A percentile compares a stretch with the other conserved stretches of the same genome.
Evolutionary conservation across 92 coral and sea anemone species (phyloP).

Genomic region (Heteractis magnifica): DNA sequence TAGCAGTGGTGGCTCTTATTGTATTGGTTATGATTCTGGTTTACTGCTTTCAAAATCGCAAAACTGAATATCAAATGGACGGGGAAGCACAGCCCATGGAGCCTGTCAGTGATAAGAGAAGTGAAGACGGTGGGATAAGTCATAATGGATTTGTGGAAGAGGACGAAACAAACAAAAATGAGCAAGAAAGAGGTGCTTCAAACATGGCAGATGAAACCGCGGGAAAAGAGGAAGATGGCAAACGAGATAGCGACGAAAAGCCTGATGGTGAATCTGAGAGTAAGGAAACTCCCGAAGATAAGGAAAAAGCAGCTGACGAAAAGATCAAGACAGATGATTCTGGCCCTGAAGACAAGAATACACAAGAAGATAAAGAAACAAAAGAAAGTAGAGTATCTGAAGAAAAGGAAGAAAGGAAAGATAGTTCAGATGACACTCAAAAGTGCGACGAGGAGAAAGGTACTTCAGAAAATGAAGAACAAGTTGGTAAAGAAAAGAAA

Average conservation of each 20-base stretch:
- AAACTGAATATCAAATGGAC: slow-evolving; percentile 5
- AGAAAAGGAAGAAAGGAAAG: background rate
- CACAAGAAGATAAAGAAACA: background rate
- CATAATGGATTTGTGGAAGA: background rate
- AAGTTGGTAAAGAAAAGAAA: background rate
- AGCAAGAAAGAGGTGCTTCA: background rate
- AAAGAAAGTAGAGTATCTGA: background rate
- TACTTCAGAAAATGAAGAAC: background rate
- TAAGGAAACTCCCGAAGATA: background rate
- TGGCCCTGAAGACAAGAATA: no score
- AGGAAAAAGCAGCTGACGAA: background rate
- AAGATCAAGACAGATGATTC: background rate
- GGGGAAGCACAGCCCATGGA: background rate
- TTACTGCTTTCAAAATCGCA: background rate
- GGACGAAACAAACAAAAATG: background rate
- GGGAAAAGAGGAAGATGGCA: background rate
- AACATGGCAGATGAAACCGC: background rate
- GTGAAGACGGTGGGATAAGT: background rate
- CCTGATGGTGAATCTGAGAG: background rate
- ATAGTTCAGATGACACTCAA: background rate
- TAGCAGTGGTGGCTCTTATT: background rate
- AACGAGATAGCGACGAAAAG: background rate
- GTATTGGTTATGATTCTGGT: background rate
- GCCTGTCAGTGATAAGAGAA: background rate
- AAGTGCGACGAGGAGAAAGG: background rate